These are phyloP conservation scores for Hoplodrina ambigua DNA, from an alignment of 2,888 invertebrate species.

Conservation along the genomic window DNA sequence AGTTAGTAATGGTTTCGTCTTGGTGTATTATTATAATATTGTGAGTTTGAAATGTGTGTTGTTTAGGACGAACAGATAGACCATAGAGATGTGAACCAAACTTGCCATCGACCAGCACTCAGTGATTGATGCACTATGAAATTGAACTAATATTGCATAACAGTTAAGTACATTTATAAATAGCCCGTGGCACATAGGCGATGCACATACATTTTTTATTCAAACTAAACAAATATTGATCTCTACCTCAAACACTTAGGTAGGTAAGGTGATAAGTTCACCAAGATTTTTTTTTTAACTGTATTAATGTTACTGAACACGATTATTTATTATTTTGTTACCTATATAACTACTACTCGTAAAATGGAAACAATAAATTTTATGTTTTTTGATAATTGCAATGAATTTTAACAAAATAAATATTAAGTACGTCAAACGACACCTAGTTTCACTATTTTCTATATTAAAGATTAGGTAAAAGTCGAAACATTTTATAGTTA, in stretches of 20 bases:
- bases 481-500: too few species aligned
- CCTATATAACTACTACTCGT: background rate
- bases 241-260: conserved; percentile 11
- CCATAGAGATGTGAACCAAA: conserved; percentile 82
- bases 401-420: conserved; percentile 3
- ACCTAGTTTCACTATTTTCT: too few species aligned
- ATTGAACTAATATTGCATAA: conserved; percentile 66
- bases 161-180: conserved; percentile 59
- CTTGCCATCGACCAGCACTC: conserved; percentile 79
- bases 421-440: too few species aligned
- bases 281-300: too few species aligned
- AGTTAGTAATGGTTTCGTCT: conserved; percentile 86
- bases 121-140: conserved; percentile 80
- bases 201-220: conserved; percentile 72
- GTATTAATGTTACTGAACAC: background rate
- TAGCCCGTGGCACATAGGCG: conserved; percentile 73
- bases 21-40: conserved; percentile 70
- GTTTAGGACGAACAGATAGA: conserved; percentile 89
- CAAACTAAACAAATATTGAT: conserved; percentile 23
- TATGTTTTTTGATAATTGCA: conserved; percentile 14
- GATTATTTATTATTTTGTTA: background rate
- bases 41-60: conserved; percentile 87
- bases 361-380: conserved; percentile 10
- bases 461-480: too few species aligned
- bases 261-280: background rate